phyloP scores from a whole-genome alignment of 2,113 vertebrate species.

The Phodopus roborovskii region DNA sequence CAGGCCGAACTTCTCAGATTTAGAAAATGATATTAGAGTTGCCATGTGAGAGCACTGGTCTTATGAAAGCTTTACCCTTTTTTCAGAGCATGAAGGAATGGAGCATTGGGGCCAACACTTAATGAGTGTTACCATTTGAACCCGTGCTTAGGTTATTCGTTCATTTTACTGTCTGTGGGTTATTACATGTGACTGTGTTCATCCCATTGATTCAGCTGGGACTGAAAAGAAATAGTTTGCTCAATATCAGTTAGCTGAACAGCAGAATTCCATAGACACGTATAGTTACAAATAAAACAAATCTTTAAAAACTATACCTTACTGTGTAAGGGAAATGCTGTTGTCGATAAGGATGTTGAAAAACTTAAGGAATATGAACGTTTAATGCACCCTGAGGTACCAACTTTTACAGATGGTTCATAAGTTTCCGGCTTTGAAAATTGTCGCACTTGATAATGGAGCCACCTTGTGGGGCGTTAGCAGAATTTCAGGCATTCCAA shows the following conservation, averaged over 20 bases:
- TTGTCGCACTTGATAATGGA: constrained; percentile 61
- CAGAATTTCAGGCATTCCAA: constrained; percentile 59
- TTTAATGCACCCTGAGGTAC: background rate
- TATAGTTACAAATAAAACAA: background rate
- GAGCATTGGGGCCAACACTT: too few relatives aligned
- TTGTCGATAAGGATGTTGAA: background rate
- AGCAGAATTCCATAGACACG: background rate
- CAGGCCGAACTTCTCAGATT: background rate
- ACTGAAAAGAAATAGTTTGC: background rate
- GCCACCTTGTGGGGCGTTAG: constrained; percentile 69
- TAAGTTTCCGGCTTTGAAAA: background rate
- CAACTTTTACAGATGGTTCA: background rate
- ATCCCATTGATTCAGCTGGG: too few relatives aligned
- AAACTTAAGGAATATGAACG: background rate
- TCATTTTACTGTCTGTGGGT: background rate
- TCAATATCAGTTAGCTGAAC: background rate
- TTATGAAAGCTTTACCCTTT: background rate
- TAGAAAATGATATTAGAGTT: background rate
- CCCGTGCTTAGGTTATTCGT: background rate
- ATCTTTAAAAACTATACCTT: background rate
- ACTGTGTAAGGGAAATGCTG: background rate
- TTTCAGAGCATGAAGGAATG: background rate
- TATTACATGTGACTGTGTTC: background rate
- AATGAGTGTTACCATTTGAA: background rate
- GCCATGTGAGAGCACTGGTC: background rate